Base-by-base conservation (phyloP, 2,888 invertebrate genomes). In the Limnephilus marmoratus region DNA sequence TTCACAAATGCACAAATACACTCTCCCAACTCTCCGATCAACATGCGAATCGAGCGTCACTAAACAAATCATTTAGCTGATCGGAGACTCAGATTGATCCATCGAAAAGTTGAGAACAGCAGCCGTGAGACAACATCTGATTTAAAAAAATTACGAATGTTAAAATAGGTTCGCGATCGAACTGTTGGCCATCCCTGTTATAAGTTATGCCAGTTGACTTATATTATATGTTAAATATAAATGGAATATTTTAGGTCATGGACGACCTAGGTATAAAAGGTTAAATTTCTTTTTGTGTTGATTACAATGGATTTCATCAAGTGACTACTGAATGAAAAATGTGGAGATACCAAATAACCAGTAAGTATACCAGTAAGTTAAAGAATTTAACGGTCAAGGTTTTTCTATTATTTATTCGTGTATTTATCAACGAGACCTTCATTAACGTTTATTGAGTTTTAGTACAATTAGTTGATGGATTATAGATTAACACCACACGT, bases 211-310 rank as follows among this genome's bases (percentile, higher is more conserved):
- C 68, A 68, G 24, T 9, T n/a, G 68, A 68, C n/a, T 24, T 68
- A 68, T 37, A 83, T 41, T 34, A 18, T 34, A 1, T 0, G 83
- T 24, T 34, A 12, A 5, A 31, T 31, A 15, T 83, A 83, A 37
- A 37, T 24, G 37, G 37, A 83, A 34, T 49, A 86, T 86, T 86
- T 86, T 86, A 86, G 86, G 86, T 86, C 86, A 86, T 45, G 86
- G 49, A 86, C 15, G 5, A 86, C 41, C 45, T 29, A 86, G 41
- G 86, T 45, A 86, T 68, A 86, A 86, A 86, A 29, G 86, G 86
- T 86, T 45, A 29, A 49, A 34, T 83, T 34, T 37, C 83, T 83
- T 83, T 83, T 83, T 83, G 83, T 83, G 83, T 15, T n/a, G 83
- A 41, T 41, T 15, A 34, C 83, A 83, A 83, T 83, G 24, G 31